Base-by-base conservation (phyloP, 2,113 vertebrate genomes). In the Calonectris borealis region DNA sequence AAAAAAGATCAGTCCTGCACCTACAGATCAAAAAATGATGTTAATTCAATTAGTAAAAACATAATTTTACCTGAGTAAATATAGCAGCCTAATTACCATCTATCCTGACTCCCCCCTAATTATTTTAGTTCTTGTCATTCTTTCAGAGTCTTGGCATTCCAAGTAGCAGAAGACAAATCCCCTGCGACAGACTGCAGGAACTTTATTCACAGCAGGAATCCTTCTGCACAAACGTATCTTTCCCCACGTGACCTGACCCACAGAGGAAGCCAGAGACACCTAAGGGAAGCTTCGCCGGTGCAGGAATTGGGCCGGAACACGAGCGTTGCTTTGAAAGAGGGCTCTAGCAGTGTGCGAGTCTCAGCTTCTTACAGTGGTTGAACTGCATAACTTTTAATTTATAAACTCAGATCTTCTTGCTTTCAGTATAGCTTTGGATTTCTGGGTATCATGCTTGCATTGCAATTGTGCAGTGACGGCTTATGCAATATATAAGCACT, bases 281-380 rank as follows among this genome's bases (percentile, higher is more conserved):
- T 32, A 11, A 32, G 61, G 42, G 40, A 80, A 51, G 46, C 40
- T 32, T 72, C 0, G 1, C 1, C 5, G n/a, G 15, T 26, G 52
- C 52, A 22, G 57, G 51, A 48, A 46, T 16, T 55, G 31, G 17
- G 24, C 60, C 40, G 44, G 48, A 46, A 46, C 29, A 10, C 1
- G 10, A 44, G 29, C 2, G 0, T 6, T 3, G 2, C 32, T 11
- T 9, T 13, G 48, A 68, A 21, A 61, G 11, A 8, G 24, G 55
- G 42, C 57, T 60, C 11, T 13, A 36, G 44, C 55, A 25, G 29
- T 1, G 1, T 26, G 24, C 4, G 4, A 16, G 14, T 62, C 25
- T 36, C 5, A 20, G 25, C 32, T 40, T 32, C 55, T 40, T 34
- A 21, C 19, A 17, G 11, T 9, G n/a, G 7, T 12, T 66, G 32